Conservation (phyloP, 1,140 invertebrate genomes). For the Drosophila willistoni region DNA sequence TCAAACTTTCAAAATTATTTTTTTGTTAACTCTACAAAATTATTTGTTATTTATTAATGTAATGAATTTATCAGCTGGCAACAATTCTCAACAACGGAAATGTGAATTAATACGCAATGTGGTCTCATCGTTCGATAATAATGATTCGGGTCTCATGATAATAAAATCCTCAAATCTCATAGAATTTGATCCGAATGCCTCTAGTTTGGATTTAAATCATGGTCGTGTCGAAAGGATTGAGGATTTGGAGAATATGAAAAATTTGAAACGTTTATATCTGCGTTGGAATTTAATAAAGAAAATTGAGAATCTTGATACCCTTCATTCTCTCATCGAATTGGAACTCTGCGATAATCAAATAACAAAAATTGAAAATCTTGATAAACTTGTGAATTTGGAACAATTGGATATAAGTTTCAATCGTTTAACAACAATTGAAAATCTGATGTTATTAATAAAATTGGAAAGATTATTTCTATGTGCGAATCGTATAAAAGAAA, state of each 20-base stretch:
- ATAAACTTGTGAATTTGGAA: background rate
- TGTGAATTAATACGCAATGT: background rate
- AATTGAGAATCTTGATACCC: background rate
- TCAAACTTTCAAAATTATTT: background rate
- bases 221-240: background rate
- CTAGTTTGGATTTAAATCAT: slow-evolving; percentile 1
- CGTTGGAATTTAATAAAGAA: slow-evolving; percentile 9
- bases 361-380: slow-evolving; percentile 1
- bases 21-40: background rate
- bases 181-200: background rate
- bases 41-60: background rate
- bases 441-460: background rate
- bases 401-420: slow-evolving; percentile 3
- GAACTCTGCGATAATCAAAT: slow-evolving; percentile 14
- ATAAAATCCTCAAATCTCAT: background rate
- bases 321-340: background rate
- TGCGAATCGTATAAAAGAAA: background rate
- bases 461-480: background rate
- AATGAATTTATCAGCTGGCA: slow-evolving; percentile 7
- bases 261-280: background rate
- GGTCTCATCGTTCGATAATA: background rate
- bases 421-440: background rate
- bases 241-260: background rate
- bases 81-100: background rate
- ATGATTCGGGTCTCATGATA: background rate